Percentiles rank a stretch among this genome's conserved stretches.
phyloP scores from a whole-genome alignment of 37 sponge, comb jelly and placozoan species.

The Amphimedon queenslandica region DNA sequence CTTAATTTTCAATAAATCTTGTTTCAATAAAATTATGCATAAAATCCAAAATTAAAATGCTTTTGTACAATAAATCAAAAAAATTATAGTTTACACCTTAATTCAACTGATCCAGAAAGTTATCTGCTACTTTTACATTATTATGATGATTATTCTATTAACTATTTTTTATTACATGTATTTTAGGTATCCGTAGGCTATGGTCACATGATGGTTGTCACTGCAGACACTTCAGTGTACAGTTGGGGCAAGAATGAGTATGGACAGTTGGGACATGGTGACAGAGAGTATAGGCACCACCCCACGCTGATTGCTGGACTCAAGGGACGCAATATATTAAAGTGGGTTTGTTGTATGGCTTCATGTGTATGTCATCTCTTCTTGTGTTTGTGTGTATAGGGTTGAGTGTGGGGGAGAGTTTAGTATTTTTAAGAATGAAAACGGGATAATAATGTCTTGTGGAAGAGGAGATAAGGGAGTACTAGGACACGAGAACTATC shows the following conservation, averaged over 20 bases:
- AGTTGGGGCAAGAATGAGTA: conserved; percentile 79
- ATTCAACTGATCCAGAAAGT: not conserved
- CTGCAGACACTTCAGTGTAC: conserved; percentile 65
- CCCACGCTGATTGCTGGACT: conserved; percentile 54
- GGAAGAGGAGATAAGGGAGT: conserved; percentile 71
- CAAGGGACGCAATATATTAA: conserved; percentile 45
- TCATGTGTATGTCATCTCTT: conserved; percentile 4
- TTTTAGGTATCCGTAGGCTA: conserved; percentile 86
- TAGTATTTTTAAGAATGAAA: conserved; percentile 85
- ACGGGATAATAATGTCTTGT: conserved; percentile 88
- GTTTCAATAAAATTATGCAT: too few species aligned
- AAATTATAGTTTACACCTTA: not conserved
- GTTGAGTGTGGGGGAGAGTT: conserved; percentile 91
- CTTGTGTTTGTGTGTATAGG: conserved; percentile 26
- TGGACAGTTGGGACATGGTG: conserved; percentile 94
- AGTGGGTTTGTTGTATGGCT: conserved; percentile 18
- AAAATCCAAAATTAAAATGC: too few species aligned
- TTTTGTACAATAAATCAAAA: too few species aligned
- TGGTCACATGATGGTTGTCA: conserved; percentile 67
- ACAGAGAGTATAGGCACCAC: conserved; percentile 10
- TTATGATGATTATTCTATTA: not conserved
- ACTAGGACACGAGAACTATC: conserved; percentile 61
- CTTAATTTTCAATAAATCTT: too few species aligned
- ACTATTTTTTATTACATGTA: not conserved
- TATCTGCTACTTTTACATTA: not conserved